phyloP scores from a whole-genome alignment of 2,888 invertebrate species.

The Drosophila meridionalis region DNA sequence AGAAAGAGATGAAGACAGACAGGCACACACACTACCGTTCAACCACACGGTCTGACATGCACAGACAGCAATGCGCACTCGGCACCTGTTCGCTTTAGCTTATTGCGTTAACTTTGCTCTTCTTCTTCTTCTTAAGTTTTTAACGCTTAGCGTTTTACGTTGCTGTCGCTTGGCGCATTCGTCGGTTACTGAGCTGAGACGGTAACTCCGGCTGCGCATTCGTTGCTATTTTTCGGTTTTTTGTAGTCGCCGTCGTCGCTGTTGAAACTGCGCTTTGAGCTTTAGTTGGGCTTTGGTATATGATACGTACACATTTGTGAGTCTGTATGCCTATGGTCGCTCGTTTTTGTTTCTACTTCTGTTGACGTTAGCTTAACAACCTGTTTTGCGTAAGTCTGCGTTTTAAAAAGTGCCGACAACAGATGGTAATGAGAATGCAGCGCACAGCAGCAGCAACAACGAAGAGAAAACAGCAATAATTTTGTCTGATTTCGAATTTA shows the following conservation, averaged over 20 bases:
- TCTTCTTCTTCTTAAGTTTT: slow-evolving; percentile 17
- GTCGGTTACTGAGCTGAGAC: slow-evolving; percentile 54
- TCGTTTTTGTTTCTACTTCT: slow-evolving; percentile 27
- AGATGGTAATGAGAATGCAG: slow-evolving; percentile 71
- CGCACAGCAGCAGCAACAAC: slow-evolving; percentile 32
- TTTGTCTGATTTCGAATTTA: slow-evolving; percentile 62
- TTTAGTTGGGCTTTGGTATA: slow-evolving; percentile 51
- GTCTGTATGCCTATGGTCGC: slow-evolving; percentile 34
- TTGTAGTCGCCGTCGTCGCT: slow-evolving; percentile 18
- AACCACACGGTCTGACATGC: slow-evolving; percentile 21
- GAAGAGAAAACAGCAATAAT: slow-evolving; percentile 5
- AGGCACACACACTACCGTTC: slow-evolving; percentile 41
- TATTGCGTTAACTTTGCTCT: slow-evolving; percentile 1
- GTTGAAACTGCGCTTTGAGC: slow-evolving; percentile 45
- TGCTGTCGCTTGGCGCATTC: slow-evolving; percentile 58
- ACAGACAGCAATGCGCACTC: slow-evolving; percentile 2
- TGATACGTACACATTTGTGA: slow-evolving; percentile 15
- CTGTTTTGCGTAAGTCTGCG: slow-evolving; percentile 73
- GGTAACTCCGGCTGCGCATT: slow-evolving; percentile 45
- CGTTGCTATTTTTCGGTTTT: slow-evolving; percentile 35
- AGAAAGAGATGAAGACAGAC: slow-evolving; percentile 1
- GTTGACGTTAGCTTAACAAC: slow-evolving; percentile 63
- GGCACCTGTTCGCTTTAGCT: slow-evolving; percentile 37
- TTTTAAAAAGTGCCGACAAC: slow-evolving; percentile 75
- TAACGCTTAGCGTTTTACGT: slow-evolving; percentile 24